Conservation (phyloP, 53 echinoderm and acorn worm genomes). For the Patiria pectinifera region DNA sequence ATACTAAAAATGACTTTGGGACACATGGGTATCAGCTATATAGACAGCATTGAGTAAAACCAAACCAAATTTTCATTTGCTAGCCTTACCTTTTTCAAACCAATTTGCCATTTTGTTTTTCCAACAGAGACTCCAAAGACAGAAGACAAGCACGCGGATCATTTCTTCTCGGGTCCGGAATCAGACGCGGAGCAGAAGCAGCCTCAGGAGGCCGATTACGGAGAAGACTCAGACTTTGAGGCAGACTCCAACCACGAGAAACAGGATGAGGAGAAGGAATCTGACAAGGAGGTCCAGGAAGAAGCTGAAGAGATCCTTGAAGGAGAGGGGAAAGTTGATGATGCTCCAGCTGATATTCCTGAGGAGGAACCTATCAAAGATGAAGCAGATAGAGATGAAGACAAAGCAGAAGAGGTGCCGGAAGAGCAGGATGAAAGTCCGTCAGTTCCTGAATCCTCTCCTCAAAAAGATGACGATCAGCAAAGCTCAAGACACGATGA, state of each 20-base stretch:
- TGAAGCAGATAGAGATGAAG: slow-evolving; percentile 17
- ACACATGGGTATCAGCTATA: no score
- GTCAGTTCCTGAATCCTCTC: background rate
- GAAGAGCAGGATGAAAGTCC: slow-evolving; percentile 21
- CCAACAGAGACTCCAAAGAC: background rate
- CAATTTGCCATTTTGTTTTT: background rate
- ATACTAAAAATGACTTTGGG: no score
- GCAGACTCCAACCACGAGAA: slow-evolving; percentile 66
- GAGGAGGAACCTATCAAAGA: slow-evolving; percentile 35
- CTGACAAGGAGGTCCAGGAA: slow-evolving; percentile 42
- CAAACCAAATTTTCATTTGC: background rate
- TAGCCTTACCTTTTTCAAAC: background rate
- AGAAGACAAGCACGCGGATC: slow-evolving; percentile 52
- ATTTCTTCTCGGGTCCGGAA: slow-evolving; percentile 74
- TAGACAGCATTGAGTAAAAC: no score
- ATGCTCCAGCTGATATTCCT: slow-evolving; percentile 29
- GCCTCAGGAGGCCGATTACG: slow-evolving; percentile 44
- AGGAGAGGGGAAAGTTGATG: slow-evolving; percentile 45
- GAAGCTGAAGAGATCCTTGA: slow-evolving; percentile 57
- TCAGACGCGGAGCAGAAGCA: slow-evolving; percentile 67
- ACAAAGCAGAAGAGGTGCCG: slow-evolving; percentile 20
- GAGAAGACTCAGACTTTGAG: slow-evolving; percentile 70
- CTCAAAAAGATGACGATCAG: background rate
- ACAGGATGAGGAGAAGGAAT: slow-evolving; percentile 41
- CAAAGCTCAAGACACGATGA: slow-evolving; percentile 23